Base-by-base conservation (phyloP, 2,113 vertebrate species). In the Gobio gobio region DNA sequence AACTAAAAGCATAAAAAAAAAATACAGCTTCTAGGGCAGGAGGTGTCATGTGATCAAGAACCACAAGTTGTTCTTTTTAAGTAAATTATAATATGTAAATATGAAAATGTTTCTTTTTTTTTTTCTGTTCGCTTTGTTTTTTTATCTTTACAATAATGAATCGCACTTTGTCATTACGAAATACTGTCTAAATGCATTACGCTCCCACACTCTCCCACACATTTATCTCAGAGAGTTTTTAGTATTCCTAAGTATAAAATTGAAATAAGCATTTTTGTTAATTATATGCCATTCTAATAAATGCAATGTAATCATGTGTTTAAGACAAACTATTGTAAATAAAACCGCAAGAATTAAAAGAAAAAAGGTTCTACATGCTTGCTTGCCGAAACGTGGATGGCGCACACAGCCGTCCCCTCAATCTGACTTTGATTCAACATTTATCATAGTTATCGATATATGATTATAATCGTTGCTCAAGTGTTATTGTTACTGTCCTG, bases 21-120 rank as follows among this genome's bases (percentile, higher is more conserved):
- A 59, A 84, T 78, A 79, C 83, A 81, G 80, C 90, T 90, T 88
- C 81, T 88, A 86, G 88, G 90, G 86, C 87, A 88, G 86, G 82
- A 87, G 70, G 77, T 83, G 83, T 47, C 84, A 4, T 89, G 82
- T 83, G 83, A 81, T 87, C 84, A 85, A 90, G 82, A 92, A 91
- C 87, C 87, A 90, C 92, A 93, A 88, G 90, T 89, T 88, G 87
- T 93, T 92, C 88, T 86, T 93, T 91, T 91, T 79, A 84, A 92
- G 90, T 93, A 93, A 94, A 90, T 94, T 94, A 93, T 92, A 83
- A 90, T 91, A 61, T 95, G 93, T 95, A 95, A 93, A 94, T 95
- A 94, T 89, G 87, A 91, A 91, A 92, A 72, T 86, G 83, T 77
- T 86, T 84, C 10, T 85, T 54, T 78, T 78, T 36, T 16, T 12